Evolutionary conservation across 2,888 invertebrate genomes (phyloP).

Genomic region (Ecdyonurus torrentis): DNA sequence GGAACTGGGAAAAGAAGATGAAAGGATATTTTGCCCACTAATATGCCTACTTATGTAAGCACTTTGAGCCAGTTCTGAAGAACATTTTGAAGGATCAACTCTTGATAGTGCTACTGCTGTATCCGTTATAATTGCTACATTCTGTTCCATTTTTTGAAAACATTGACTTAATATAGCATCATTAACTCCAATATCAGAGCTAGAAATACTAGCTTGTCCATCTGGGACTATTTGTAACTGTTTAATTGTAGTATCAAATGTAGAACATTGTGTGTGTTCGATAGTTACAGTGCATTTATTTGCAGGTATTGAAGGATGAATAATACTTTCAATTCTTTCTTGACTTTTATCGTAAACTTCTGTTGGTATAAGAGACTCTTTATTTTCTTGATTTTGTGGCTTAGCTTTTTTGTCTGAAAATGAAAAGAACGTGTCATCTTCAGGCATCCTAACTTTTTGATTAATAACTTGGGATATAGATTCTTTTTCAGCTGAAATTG

Average conservation of each 20-base stretch:
- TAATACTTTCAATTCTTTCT: too few species aligned
- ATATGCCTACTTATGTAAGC: not conserved
- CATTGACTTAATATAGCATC: too few species aligned
- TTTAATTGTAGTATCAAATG: too few species aligned
- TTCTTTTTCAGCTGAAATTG: slow-evolving; percentile 23
- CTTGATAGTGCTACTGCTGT: not conserved
- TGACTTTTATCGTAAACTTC: slow-evolving; percentile 32
- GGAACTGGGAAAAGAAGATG: not conserved
- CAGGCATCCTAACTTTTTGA: slow-evolving; percentile 30
- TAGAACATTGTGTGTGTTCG: too few species aligned
- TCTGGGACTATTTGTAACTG: too few species aligned
- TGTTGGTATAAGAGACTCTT: slow-evolving; percentile 32
- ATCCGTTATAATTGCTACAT: too few species aligned
- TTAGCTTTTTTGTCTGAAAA: slow-evolving; percentile 35
- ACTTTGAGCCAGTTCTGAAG: not conserved
- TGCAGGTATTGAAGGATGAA: too few species aligned
- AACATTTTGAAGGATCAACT: not conserved
- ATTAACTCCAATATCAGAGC: too few species aligned
- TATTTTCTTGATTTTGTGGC: slow-evolving; percentile 30
- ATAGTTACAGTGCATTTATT: too few species aligned
- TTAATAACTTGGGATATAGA: slow-evolving; percentile 30
- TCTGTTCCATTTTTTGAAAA: too few species aligned
- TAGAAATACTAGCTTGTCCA: too few species aligned
- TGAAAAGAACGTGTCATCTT: slow-evolving; percentile 32
- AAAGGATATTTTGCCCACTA: not conserved